These are phyloP conservation scores for Leuctra nigra DNA, from an alignment of 2,888 invertebrate species.

Conservation along the genomic window DNA sequence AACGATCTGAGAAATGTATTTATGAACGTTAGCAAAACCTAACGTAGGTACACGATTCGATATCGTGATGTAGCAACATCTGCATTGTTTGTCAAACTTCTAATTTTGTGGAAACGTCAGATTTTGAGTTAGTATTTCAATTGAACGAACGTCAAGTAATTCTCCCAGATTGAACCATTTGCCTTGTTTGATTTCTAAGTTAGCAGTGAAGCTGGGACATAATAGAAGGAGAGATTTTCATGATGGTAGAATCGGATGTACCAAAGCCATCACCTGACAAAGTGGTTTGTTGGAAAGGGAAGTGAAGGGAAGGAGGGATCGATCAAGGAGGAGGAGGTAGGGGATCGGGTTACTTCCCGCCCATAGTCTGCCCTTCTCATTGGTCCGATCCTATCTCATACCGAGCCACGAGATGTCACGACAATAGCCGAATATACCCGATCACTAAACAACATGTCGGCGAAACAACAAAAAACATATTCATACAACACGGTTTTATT, in stretches of 20 bases:
- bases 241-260: not conserved
- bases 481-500: too few relatives aligned
- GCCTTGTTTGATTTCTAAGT: slow-evolving; percentile 3
- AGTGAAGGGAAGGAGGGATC: not conserved
- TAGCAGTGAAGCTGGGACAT: not conserved
- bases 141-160: too few relatives aligned
- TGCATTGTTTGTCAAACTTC: too few relatives aligned
- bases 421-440: not conserved
- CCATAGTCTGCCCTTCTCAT: not conserved
- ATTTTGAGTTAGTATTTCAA: too few relatives aligned
- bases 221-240: not conserved
- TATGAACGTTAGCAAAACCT: too few relatives aligned
- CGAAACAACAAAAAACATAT: too few relatives aligned
- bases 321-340: not conserved
- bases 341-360: not conserved
- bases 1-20: too few relatives aligned
- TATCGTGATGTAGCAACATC: too few relatives aligned
- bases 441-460: not conserved
- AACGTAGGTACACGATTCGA: too few relatives aligned
- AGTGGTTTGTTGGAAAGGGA: not conserved
- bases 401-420: not conserved
- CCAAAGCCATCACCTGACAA: not conserved
- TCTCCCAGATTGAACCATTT: slow-evolving; percentile 8
- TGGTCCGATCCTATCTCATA: not conserved
- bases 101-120: too few relatives aligned